Percentiles rank a stretch among this genome's conserved stretches.
Evolutionary conservation across 2,113 vertebrate genomes (phyloP).

Genomic region (Pedetes capensis): DNA sequence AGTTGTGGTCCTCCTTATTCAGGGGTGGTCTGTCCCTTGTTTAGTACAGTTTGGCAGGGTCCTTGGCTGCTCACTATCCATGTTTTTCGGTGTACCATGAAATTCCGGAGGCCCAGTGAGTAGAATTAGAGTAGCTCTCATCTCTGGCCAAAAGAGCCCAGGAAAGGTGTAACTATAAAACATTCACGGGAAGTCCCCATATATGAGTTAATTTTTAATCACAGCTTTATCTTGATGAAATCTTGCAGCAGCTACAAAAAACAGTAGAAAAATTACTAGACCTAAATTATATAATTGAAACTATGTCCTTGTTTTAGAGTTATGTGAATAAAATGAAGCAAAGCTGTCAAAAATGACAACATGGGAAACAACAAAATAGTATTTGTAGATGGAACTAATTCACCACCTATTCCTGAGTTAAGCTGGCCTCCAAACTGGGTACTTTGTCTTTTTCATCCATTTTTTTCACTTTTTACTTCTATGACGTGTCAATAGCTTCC

Average conservation of each 20-base stretch:
- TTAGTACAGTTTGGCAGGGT: neutral
- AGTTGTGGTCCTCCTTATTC: neutral
- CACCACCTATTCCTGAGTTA: neutral
- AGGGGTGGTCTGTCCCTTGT: neutral
- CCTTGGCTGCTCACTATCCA: neutral
- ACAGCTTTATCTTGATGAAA: neutral
- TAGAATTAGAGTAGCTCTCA: neutral
- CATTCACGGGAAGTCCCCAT: fast-evolving
- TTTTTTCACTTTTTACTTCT: constrained; percentile 9
- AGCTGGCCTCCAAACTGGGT: neutral
- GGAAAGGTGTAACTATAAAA: neutral
- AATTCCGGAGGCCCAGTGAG: neutral
- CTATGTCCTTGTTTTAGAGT: neutral
- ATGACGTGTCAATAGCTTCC: neutral
- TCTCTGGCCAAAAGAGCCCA: neutral
- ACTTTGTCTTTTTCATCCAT: neutral
- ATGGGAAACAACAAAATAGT: neutral
- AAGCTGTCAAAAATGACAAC: neutral
- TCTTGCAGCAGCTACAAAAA: neutral
- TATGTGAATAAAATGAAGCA: neutral
- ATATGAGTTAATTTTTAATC: neutral
- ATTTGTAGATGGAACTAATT: neutral
- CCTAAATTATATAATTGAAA: neutral
- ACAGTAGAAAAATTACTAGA: neutral
- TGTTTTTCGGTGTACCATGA: neutral